Evolutionary conservation across 2,888 invertebrate genomes (phyloP).

Genomic region (Latheticus oryzae): DNA sequence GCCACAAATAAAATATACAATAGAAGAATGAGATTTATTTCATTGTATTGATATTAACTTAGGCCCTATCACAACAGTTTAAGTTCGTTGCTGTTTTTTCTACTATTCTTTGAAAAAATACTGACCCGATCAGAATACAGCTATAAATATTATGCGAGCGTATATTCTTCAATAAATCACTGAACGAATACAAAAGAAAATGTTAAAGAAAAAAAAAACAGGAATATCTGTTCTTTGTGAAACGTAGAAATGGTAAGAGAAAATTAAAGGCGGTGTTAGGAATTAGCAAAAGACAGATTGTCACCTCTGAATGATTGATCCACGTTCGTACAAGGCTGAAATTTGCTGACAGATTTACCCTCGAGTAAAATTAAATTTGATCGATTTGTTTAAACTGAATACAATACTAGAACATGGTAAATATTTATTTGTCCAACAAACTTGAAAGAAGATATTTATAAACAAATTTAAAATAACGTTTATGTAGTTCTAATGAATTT

Average conservation of each 20-base stretch:
- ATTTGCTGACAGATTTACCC: slow-evolving; percentile 46
- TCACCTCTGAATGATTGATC: slow-evolving; percentile 34
- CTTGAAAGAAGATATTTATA: too few relatives aligned
- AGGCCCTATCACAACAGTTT: slow-evolving; percentile 11
- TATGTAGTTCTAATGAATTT: too few relatives aligned
- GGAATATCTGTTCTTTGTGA: slow-evolving; percentile 4
- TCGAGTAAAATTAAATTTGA: slow-evolving; percentile 39
- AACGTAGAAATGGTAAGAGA: neutral
- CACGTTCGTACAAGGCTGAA: slow-evolving; percentile 37
- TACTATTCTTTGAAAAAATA: slow-evolving; percentile 37
- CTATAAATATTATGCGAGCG: slow-evolving; percentile 20
- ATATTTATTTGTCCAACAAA: too few relatives aligned
- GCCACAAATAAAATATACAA: too few relatives aligned
- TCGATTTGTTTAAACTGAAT: slow-evolving; percentile 33
- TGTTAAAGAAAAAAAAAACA: slow-evolving; percentile 13
- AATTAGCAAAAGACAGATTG: slow-evolving; percentile 29
- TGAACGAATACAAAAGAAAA: too few relatives aligned
- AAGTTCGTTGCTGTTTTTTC: slow-evolving; percentile 3
- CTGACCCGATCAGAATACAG: slow-evolving; percentile 24
- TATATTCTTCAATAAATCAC: slow-evolving; percentile 5
- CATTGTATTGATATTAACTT: slow-evolving; percentile 11
- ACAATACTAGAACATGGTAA: slow-evolving; percentile 1
- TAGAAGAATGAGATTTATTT: too few relatives aligned
- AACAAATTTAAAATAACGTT: too few relatives aligned
- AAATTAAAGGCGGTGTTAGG: slow-evolving; percentile 5